Percentiles rank a stretch among this genome's conserved stretches.
Evolutionary conservation across 2,888 invertebrate genomes (phyloP).

Genomic region (Tupiocoris notatus): DNA sequence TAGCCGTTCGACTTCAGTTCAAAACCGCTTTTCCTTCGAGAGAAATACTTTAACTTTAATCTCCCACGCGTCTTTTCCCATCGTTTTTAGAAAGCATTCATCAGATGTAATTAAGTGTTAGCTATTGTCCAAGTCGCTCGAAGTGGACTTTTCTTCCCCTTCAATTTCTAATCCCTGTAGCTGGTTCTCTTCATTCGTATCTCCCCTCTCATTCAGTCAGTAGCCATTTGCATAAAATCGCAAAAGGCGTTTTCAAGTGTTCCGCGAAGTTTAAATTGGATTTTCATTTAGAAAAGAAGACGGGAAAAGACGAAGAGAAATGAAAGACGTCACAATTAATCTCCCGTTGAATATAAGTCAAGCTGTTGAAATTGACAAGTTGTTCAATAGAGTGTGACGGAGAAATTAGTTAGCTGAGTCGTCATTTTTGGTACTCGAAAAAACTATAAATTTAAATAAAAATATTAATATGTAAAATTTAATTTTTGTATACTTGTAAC

Average conservation of each 20-base stretch:
- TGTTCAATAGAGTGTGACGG: no score
- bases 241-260: constrained; percentile 13
- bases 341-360: no score
- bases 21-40: constrained; percentile 2
- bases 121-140: constrained; percentile 37
- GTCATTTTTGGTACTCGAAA: no score
- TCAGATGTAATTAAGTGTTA: constrained; percentile 40
- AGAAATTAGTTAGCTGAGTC: no score
- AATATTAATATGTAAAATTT: no score
- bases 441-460: no score
- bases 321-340: constrained; percentile 27
- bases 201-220: neutral
- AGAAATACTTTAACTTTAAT: constrained; percentile 40
- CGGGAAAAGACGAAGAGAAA: neutral
- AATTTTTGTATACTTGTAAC: no score
- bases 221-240: constrained; percentile 33
- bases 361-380: no score
- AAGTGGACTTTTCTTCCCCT: constrained; percentile 21
- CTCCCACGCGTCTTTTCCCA: constrained; percentile 2
- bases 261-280: constrained; percentile 28
- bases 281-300: constrained; percentile 17
- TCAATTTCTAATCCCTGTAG: neutral
- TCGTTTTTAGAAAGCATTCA: constrained; percentile 24
- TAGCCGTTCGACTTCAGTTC: constrained; percentile 4
- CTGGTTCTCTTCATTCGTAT: constrained; percentile 3